Conservation (phyloP, 2,113 vertebrate species). For the Octodon degus region DNA sequence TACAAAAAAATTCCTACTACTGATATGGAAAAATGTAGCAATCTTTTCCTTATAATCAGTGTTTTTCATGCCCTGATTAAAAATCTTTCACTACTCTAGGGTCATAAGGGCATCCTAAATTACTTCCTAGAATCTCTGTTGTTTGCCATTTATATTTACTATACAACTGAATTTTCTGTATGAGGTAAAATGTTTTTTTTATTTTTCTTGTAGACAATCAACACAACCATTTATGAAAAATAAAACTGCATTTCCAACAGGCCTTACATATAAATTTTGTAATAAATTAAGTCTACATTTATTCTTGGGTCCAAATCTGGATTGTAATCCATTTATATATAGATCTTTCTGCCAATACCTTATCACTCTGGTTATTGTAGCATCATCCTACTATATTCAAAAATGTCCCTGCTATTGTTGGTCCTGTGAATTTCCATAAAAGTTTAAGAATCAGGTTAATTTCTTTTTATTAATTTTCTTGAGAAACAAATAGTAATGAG, state of each 20-base stretch:
- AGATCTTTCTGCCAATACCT: background rate
- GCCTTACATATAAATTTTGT: background rate
- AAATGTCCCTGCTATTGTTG: background rate
- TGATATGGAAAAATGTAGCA: background rate
- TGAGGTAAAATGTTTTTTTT: background rate
- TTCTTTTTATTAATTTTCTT: background rate
- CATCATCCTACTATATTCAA: background rate
- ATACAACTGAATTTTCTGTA: background rate
- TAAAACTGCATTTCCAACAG: background rate
- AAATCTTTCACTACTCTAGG: background rate
- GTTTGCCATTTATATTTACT: background rate
- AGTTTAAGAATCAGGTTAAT: background rate
- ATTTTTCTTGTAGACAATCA: background rate
- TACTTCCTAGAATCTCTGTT: background rate
- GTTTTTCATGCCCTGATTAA: background rate
- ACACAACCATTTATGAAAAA: conserved; percentile 16
- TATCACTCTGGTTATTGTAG: background rate
- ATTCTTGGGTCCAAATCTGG: background rate
- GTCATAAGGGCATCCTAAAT: background rate
- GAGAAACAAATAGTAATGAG: too few relatives aligned
- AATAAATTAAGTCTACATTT: conserved; percentile 1
- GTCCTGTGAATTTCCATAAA: background rate
- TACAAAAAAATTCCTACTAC: background rate
- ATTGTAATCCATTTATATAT: background rate
- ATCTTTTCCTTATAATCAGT: background rate